Base-by-base conservation (phyloP, 2,113 vertebrate species). In the Scytalopus superciliaris region DNA sequence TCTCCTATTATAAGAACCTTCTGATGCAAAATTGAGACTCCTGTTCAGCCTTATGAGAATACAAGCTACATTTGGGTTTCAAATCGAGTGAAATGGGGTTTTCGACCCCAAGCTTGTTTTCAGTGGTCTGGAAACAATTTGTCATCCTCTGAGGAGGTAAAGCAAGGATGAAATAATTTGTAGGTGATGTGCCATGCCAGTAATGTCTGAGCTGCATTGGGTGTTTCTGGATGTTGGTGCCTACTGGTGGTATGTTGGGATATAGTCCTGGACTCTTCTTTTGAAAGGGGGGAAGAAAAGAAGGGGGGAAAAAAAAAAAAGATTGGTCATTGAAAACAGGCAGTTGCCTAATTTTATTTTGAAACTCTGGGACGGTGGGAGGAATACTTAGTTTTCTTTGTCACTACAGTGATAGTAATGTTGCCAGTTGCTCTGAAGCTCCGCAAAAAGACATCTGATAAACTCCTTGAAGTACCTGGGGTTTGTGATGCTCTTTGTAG, bases 221-320 rank as follows among this genome's bases (percentile, higher is more conserved):
- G 1, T 69, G 52, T 30, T 66, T 63, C 63, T 87, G 53, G 39
- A 44, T 78, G 69, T 87, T 68, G 50, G 33, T 84, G 66, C 52
- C 35, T 81, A 1, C 35, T 78, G 56, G 4, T 89, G 62, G 6
- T 53, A 4, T 17, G 14, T 49, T 69, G 50, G 40, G 33, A 85
- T 33, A 14, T 77, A n/a, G 16, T 84, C 50, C 33, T 90, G 64
- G 23, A 9, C 28, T 92, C 37, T 28, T 64, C 11, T 27, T 90
- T 75, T 55, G 9, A 64, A 90, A 67, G 19, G 4, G 2, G 25
- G 5, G 2, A 7, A 1, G 2, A 6, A 37, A 13, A 18, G 5
- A 30, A 15, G 3, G 21, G 18, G 22, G 31, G 19, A 13, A 24
- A 17, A 37, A 22, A 49, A 28, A 27, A 12, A 28, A 9, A 70